Evolutionary conservation across 1,140 invertebrate species (phyloP).

Genomic region (Cherax quadricarinatus): DNA sequence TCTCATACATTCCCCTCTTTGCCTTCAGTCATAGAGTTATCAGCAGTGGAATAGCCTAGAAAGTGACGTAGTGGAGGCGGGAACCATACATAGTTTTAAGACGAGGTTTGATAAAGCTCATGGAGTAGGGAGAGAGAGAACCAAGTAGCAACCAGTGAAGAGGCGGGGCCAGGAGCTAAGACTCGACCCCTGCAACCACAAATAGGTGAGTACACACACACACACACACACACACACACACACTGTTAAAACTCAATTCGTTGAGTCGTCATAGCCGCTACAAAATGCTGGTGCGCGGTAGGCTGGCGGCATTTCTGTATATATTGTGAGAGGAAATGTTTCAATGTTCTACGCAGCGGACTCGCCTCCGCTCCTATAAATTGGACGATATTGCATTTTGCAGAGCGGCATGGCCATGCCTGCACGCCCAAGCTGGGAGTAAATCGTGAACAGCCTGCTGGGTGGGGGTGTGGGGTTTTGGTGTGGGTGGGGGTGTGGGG

Average conservation of each 20-base stretch:
- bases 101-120: no score
- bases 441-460: constrained; percentile 24
- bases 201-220: no score
- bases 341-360: constrained; percentile 26
- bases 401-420: constrained; percentile 6
- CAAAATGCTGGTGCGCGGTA: constrained; percentile 9
- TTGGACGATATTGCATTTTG: constrained; percentile 54
- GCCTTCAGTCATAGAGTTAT: no score
- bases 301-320: constrained; percentile 31
- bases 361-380: constrained; percentile 31
- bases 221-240: constrained; percentile 7
- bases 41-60: no score
- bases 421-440: not conserved
- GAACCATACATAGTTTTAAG: no score
- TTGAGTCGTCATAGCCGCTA: constrained; percentile 23
- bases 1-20: no score
- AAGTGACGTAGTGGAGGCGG: no score
- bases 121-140: no score
- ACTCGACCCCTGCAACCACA: no score
- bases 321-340: constrained; percentile 39
- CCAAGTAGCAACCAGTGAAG: no score
- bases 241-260: constrained; percentile 8
- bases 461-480: not conserved
- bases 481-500: no score
- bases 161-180: no score